Conservation (phyloP, 2,113 vertebrate species). For the Rhea pennata region DNA sequence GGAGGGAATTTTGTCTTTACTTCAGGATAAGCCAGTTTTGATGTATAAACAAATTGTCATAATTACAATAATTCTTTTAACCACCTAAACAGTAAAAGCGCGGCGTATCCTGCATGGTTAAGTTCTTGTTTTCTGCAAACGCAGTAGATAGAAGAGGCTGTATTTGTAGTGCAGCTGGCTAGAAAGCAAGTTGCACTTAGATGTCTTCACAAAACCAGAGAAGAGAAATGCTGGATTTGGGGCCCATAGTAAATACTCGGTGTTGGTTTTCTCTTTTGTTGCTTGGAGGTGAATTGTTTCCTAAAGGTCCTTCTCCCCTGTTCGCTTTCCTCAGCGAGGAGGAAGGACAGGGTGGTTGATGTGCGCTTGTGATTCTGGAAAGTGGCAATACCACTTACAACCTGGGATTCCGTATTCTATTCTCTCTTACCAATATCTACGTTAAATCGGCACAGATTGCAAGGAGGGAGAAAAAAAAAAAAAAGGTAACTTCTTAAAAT, state of each 20-base stretch:
- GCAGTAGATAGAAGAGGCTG: neutral
- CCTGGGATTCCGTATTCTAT: neutral
- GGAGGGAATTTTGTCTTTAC: neutral
- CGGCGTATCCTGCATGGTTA: neutral
- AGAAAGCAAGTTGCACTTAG: neutral
- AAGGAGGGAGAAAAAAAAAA: neutral
- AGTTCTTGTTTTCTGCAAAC: neutral
- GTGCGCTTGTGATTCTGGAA: conserved; percentile 26
- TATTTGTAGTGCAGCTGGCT: neutral
- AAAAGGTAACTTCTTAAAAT: neutral
- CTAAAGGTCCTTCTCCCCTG: conserved; percentile 28
- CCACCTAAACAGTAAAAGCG: conserved; percentile 27
- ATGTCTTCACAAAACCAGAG: neutral
- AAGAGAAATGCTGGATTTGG: neutral
- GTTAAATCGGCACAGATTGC: neutral
- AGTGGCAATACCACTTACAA: neutral
- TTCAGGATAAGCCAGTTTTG: conserved; percentile 43
- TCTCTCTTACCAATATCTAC: neutral
- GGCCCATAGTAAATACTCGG: neutral
- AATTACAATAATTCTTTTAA: conserved; percentile 30
- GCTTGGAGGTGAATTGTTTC: neutral
- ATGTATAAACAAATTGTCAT: neutral
- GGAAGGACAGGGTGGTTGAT: conserved; percentile 43
- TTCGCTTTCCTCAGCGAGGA: conserved; percentile 27
- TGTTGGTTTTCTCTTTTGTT: neutral